Evolutionary conservation across 1,140 invertebrate genomes (phyloP).

Genomic region (Hylaeus anthracinus): DNA sequence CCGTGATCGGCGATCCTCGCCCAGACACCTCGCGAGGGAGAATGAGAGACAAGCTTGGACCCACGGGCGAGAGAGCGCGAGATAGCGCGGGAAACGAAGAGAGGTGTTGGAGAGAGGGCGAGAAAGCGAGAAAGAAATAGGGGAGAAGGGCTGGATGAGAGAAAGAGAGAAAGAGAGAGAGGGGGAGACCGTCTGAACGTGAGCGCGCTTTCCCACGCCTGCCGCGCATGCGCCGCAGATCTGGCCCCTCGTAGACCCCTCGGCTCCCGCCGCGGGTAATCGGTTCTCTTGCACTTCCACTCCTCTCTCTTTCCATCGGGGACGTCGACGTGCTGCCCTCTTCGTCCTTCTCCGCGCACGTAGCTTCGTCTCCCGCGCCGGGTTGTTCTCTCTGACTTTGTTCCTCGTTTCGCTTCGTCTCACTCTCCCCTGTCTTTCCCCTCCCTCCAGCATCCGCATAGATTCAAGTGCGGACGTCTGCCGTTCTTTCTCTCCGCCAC

Average conservation of each 20-base stretch:
- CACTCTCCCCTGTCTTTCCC: constrained; percentile 19
- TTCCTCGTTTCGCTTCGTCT: constrained; percentile 5
- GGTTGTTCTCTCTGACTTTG: constrained; percentile 32
- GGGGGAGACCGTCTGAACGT: constrained; percentile 64
- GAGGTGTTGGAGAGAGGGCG: constrained; percentile 2
- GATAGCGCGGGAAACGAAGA: constrained; percentile 2
- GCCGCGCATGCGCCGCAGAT: constrained; percentile 70
- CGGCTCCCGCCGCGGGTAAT: constrained; percentile 55
- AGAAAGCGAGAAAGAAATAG: constrained; percentile 33
- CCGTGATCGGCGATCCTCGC: constrained; percentile 65
- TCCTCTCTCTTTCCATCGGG: constrained; percentile 36
- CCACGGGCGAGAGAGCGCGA: constrained; percentile 26
- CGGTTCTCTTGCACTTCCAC: constrained; percentile 48
- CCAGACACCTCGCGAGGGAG: constrained; percentile 31
- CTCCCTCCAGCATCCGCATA: constrained; percentile 59
- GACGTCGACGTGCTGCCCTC: constrained; percentile 23
- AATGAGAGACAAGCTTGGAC: not conserved
- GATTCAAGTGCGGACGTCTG: constrained; percentile 59
- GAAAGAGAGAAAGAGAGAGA: constrained; percentile 58
- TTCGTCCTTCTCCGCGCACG: constrained; percentile 15
- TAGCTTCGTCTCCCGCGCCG: constrained; percentile 36
- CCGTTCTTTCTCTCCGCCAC: constrained; percentile 48
- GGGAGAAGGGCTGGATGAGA: constrained; percentile 11
- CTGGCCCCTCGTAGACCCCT: constrained; percentile 65
- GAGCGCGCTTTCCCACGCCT: constrained; percentile 78